phyloP scores from a whole-genome alignment of 2,888 invertebrate genomes.

The Amblyjoppa fuscipennis region DNA sequence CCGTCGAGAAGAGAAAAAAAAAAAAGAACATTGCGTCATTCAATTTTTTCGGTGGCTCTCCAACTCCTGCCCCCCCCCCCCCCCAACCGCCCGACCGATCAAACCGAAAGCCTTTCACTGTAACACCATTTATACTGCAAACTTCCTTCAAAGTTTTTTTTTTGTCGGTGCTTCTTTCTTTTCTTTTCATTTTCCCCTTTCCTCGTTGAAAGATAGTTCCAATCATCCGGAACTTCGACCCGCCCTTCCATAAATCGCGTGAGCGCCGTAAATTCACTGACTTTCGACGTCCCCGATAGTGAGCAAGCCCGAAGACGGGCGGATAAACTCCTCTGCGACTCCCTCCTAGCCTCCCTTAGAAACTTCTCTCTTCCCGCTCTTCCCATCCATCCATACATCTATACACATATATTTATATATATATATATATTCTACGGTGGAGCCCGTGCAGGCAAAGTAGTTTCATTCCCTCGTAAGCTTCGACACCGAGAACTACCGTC shows the following conservation, averaged over 20 bases:
- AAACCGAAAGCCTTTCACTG: neutral
- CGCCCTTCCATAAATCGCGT: constrained; percentile 21
- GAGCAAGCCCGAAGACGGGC: constrained; percentile 16
- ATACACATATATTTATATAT: too few relatives aligned
- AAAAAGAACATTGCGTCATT: constrained; percentile 26
- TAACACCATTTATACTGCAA: neutral
- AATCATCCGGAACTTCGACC: constrained; percentile 9
- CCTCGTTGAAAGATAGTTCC: constrained; percentile 27
- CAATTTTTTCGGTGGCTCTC: constrained; percentile 22
- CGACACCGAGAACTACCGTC: constrained; percentile 28
- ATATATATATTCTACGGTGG: too few relatives aligned
- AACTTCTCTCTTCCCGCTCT: constrained; percentile 4
- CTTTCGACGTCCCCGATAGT: constrained; percentile 21
- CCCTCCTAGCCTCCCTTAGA: neutral
- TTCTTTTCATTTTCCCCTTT: constrained; percentile 6
- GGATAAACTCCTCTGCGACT: constrained; percentile 19
- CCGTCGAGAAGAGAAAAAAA: neutral
- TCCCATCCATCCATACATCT: too few relatives aligned
- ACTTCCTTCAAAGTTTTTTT: neutral
- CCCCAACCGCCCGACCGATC: neutral
- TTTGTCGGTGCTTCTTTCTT: neutral
- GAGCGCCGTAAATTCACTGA: constrained; percentile 10
- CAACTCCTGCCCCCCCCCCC: neutral
- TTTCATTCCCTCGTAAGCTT: constrained; percentile 22
- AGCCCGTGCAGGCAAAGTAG: neutral